Evolutionary conservation across 2,113 vertebrate genomes (phyloP).

Genomic region (Struthidea cinerea): DNA sequence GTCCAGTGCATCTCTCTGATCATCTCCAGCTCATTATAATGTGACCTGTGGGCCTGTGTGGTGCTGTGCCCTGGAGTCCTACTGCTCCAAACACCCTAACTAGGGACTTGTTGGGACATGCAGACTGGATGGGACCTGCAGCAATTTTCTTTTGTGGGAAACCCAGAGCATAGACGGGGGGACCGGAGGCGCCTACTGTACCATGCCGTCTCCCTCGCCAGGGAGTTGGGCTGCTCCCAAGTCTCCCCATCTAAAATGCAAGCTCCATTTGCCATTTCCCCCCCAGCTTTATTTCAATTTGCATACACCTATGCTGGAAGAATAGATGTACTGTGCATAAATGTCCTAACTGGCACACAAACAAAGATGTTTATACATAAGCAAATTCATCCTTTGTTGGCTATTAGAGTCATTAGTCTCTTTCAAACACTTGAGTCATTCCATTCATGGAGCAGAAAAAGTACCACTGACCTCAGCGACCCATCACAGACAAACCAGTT

Average conservation of each 20-base stretch:
- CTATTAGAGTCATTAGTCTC: slow-evolving; percentile 57
- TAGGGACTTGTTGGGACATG: not conserved
- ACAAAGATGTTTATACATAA: slow-evolving; percentile 59
- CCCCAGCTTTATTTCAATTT: slow-evolving; percentile 21
- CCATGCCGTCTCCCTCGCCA: not conserved
- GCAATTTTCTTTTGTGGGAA: slow-evolving; percentile 41
- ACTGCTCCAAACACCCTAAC: not conserved
- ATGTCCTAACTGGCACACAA: slow-evolving; percentile 31
- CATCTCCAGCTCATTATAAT: slow-evolving; percentile 31
- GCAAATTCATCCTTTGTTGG: slow-evolving; percentile 49
- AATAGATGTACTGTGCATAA: slow-evolving; percentile 17
- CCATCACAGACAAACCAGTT: not conserved
- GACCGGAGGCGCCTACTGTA: not conserved
- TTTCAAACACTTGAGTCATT: slow-evolving; percentile 42
- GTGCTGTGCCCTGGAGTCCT: not conserved
- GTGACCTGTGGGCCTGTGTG: slow-evolving; percentile 1
- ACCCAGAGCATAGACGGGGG: not conserved
- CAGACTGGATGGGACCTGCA: slow-evolving; percentile 10
- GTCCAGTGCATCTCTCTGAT: slow-evolving; percentile 27
- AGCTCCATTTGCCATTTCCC: not conserved
- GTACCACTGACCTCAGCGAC: not conserved
- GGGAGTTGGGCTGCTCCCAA: slow-evolving; percentile 28
- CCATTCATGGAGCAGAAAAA: slow-evolving; percentile 21
- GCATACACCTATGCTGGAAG: slow-evolving; percentile 40
- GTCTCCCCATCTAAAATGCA: not conserved